Evolutionary conservation across 2,113 vertebrate genomes (phyloP).

Genomic region (Nerophis lumbriciformis): DNA sequence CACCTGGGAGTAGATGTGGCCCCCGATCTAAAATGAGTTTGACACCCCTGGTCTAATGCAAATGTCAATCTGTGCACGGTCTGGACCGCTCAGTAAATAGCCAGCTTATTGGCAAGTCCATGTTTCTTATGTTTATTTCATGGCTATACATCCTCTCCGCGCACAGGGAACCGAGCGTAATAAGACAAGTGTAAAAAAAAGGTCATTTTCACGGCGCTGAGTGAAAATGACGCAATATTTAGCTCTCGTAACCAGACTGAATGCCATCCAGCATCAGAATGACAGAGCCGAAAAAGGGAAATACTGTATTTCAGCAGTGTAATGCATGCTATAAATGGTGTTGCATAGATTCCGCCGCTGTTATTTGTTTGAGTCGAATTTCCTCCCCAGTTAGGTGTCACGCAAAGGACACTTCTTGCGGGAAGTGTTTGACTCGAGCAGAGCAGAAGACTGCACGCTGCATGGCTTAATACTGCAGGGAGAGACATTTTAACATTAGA

Average conservation of each 20-base stretch:
- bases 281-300: no score
- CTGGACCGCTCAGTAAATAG: no score
- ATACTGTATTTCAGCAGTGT: neutral
- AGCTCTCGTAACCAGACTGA: slow-evolving; percentile 7
- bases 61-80: no score
- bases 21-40: no score
- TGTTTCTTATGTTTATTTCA: neutral
- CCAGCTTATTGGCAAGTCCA: no score
- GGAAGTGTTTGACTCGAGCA: slow-evolving; percentile 35
- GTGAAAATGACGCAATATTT: slow-evolving; percentile 8
- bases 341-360: slow-evolving; percentile 29
- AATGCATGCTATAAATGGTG: slow-evolving; percentile 31
- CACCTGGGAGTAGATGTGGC: no score
- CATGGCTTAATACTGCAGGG: slow-evolving; percentile 33
- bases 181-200: neutral
- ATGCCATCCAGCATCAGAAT: slow-evolving; percentile 9
- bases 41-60: no score
- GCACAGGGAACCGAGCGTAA: neutral
- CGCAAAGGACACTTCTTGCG: slow-evolving; percentile 46
- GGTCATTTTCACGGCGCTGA: neutral
- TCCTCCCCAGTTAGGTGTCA: slow-evolving; percentile 45
- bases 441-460: slow-evolving; percentile 30
- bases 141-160: neutral
- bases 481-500: slow-evolving; percentile 34
- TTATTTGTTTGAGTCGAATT: slow-evolving; percentile 46